Base-by-base conservation (phyloP, 2,113 vertebrate genomes). In the Australoheros scitulus region DNA sequence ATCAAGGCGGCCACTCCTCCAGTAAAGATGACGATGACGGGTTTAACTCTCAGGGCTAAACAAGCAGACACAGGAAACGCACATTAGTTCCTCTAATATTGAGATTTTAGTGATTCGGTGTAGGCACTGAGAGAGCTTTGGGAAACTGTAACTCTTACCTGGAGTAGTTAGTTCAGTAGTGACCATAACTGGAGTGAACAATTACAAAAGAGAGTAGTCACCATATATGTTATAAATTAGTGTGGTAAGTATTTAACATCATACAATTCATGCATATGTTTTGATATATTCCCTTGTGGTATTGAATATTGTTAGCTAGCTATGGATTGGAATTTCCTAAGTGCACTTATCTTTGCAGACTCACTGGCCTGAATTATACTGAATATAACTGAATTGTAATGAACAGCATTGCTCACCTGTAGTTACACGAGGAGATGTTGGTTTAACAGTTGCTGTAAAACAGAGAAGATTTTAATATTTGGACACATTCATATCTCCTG, bases 1-100 rank as follows among this genome's bases (percentile, higher is more conserved):
- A 84, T 76, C 26, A 92, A 34, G 74, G 29, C 1, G 9, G 34
- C 36, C 76, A 93, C 9, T 38, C 58, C 85, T 75, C 74, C 86
- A 13, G 83, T 47, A 56, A 82, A 6, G 10, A 15, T 13, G 2
- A 1, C 1, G 2, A 1, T 1, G 18, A n/a, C 4, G 1, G 0
- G 2, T 24, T 9, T 7, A 8, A 0, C 10, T 15, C 1, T 15
- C 1, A 17, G 4, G 8, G 2, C 85, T 88, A 64, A 18, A 70
- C 29, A 72, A 55, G 6, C 11, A 2, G 2, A 26, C 68, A 72
- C 7, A 72, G 17, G 10, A 72, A 72, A 32, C 43, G 20, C 24
- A 20, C 29, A 6, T 76, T 26, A 81, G 26, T 57, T 47, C 0
- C 20, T 36, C 10, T 61, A 10, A 47, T 52, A 20, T 6, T 52